Evolutionary conservation across 1,140 invertebrate species (phyloP), one percentile per base, ranked within the genome.

Genomic region (Nilaparvata lugens): DNA sequence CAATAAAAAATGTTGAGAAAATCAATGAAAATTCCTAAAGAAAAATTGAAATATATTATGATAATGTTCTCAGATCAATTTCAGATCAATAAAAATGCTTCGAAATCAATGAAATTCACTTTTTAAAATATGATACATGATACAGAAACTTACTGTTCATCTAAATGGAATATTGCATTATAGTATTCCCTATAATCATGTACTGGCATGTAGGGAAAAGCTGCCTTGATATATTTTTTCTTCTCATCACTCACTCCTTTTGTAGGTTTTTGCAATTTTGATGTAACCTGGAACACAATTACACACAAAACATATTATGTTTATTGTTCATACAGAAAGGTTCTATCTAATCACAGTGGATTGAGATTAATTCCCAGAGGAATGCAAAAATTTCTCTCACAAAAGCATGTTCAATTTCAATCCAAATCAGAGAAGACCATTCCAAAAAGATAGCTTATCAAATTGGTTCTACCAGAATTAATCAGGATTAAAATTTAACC

Each of bases 151-250:
- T 19, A 5, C 21, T 4, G 4, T 18, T 18, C 7, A 18, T 48
- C 18, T 14, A 48, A 48, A 48, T 48, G 45, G 5, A 48, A 18
- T 6, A 48, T 11, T 48, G 45, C 5, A 3, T 4, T 19, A 18
- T 48, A 48, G 5, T 11, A 48, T 48, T 5, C 45, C 4, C 45
- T 35, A 18, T n/a, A n/a, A n/a, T 58, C 56, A 4, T 58, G 56
- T 16, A 45, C 7, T 31, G 55, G 55, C 31, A 56, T 56, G 18
- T 11, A 56, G 6, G 55, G 55, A 23, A 56, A 56, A 3, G 55
- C 55, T 6, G 55, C 55, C 9, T 38, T 28, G 1, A 56, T 9
- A 38, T 56, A 28, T 18, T 56, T 31, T 19, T 56, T 56, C 14
- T 56, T 56, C 14, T 5, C 5, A 18, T 19, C 55, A 18, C 5